Percentiles rank a stretch among this genome's conserved stretches.
These are phyloP conservation scores for Clanis bilineata DNA, from an alignment of 2,888 invertebrate species.

Conservation along the genomic window DNA sequence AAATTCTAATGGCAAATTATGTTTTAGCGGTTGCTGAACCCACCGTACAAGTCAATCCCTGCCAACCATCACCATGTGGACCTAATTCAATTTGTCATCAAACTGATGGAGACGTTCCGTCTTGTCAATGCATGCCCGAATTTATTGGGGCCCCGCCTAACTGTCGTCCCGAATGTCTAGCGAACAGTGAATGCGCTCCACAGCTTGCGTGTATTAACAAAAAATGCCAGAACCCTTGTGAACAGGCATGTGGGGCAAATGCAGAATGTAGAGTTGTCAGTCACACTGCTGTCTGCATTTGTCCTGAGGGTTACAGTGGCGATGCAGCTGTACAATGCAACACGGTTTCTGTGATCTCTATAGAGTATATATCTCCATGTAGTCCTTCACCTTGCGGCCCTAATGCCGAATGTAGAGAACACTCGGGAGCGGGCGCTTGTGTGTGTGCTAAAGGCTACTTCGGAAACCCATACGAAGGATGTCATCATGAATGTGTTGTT, in stretches of 20 bases:
- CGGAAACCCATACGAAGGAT: conserved; percentile 91
- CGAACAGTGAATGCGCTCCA: conserved; percentile 86
- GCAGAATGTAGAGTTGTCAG: conserved; percentile 89
- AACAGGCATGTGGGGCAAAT: conserved; percentile 87
- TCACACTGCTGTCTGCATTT: conserved; percentile 88
- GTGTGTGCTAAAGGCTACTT: conserved; percentile 86
- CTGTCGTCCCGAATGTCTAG: conserved; percentile 88
- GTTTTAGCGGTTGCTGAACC: conserved; percentile 55
- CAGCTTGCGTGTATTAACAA: conserved; percentile 88
- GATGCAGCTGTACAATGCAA: conserved; percentile 88
- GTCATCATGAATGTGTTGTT: conserved; percentile 87
- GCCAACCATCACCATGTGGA: conserved; percentile 90
- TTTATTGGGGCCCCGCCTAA: conserved; percentile 87
- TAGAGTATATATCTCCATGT: conserved; percentile 77
- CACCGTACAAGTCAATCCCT: conserved; percentile 79
- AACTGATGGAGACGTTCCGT: conserved; percentile 81
- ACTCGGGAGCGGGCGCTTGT: conserved; percentile 84
- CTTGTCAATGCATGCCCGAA: conserved; percentile 86
- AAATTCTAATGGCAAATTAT: conserved; percentile 14
- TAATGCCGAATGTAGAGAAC: conserved; percentile 84
- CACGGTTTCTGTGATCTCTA: conserved; percentile 40
- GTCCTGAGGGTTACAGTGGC: conserved; percentile 86
- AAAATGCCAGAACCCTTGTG: conserved; percentile 90
- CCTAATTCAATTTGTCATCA: conserved; percentile 85
- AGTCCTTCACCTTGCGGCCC: conserved; percentile 84